Evolutionary conservation across 2,797 vertebrate species (phyloP), one percentile per base, ranked within the genome.

Genomic region (Liparis tanakae): DNA sequence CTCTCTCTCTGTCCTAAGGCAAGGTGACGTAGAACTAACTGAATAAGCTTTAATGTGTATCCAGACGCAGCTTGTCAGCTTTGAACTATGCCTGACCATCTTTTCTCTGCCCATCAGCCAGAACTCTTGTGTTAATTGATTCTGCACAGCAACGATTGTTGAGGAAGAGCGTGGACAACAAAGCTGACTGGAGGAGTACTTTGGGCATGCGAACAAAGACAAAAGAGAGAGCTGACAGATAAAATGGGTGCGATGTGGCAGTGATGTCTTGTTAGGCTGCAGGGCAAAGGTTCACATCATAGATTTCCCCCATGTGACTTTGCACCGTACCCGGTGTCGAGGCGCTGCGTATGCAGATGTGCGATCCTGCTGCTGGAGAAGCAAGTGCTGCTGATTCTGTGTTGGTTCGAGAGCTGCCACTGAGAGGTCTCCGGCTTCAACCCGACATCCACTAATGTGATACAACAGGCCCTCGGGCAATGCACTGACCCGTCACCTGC

Each of bases 41-140:
- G 83, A 87, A 81, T 74, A 77, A 43, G 76, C 81, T 86, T 82
- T 84, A 82, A 84, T 79, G 72, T 82, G 57, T 43, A 82, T 76
- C 65, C 68, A 80, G 74, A 81, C 62, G 39, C 63, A 72, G 72
- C 76, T 76, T 78, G 71, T 85, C 82, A 65, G 82, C 78, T 87
- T 85, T 89, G 68, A 89, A 87, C 74, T 69, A 43, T 48, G 66
- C 84, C 78, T 61, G 79, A 59, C 80, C 80, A 79, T 84, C 83
- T 82, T 86, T 80, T 87, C 65, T 46, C 54, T 79, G 67, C 80
- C 80, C 77, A 75, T 81, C 76, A 85, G 64, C 69, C 67, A 80
- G 70, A 78, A 74, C 58, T 68, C 71, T 81, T 72, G 82, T 82
- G 67, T 67, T 68, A 59, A 88, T 81, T 88, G 82, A 86, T 82